These are phyloP conservation scores for Embidobia sp. DNA, from an alignment of 2,888 invertebrate species.

Conservation along the genomic window DNA sequence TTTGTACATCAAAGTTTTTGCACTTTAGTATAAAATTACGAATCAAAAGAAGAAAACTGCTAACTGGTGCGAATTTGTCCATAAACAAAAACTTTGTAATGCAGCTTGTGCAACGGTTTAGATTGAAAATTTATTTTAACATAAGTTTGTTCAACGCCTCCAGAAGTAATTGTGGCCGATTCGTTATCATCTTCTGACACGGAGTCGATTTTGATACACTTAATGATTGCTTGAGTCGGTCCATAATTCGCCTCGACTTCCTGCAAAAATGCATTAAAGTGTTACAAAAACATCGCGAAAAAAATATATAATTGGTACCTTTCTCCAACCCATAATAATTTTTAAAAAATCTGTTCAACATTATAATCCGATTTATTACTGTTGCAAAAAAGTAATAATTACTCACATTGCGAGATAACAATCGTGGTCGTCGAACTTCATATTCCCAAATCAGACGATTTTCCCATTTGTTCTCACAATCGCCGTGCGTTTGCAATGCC, in stretches of 20 bases:
- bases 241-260: constrained; percentile 70
- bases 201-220: constrained; percentile 69
- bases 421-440: constrained; percentile 68
- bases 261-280: constrained; percentile 64
- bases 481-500: constrained; percentile 38
- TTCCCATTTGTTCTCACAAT: constrained; percentile 60
- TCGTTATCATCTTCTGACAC: constrained; percentile 67
- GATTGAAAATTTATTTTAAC: constrained; percentile 69
- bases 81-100: constrained; percentile 69
- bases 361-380: too few relatives aligned
- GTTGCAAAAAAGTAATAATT: too few relatives aligned
- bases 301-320: too few relatives aligned
- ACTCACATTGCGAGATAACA: constrained; percentile 67
- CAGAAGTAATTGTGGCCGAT: constrained; percentile 67
- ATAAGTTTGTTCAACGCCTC: constrained; percentile 69
- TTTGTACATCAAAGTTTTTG: too few relatives aligned
- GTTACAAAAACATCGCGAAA: too few relatives aligned
- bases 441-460: constrained; percentile 71
- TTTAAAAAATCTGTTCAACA: too few relatives aligned
- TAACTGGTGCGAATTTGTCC: constrained; percentile 51
- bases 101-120: constrained; percentile 67
- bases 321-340: too few relatives aligned
- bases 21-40: too few relatives aligned
- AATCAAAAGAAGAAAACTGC: too few relatives aligned
- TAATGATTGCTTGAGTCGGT: constrained; percentile 66